Evolutionary conservation across 2,113 vertebrate species (phyloP), one percentile per base, ranked within the genome.

Genomic region (Uria lomvia): DNA sequence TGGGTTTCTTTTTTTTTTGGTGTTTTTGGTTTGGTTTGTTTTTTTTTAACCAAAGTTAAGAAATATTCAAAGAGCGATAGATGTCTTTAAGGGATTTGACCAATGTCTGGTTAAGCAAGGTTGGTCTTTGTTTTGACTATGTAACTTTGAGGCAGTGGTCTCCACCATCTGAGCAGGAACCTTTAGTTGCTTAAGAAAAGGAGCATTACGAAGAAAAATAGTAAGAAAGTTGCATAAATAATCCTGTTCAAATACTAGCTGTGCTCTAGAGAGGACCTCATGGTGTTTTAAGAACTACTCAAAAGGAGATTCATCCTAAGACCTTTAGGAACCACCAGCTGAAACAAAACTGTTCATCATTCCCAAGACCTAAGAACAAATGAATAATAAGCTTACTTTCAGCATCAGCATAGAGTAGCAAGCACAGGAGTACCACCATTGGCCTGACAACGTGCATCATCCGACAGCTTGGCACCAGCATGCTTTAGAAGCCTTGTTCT

Each of bases 401-500:
- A 95, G 99, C 99, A 96, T 98, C 98, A 85, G 98, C 97, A 91
- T 91, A 98, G 97, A 99, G 98, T 63, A 99, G 96, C 96, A 99
- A 98, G 97, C 98, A 98, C 87, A 99, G 98, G 96, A 99, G 96
- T 93, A 99, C 98, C 98, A 98, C 97, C 98, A 97, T 34, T 91
- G 98, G 98, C 98, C 98, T 98, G 98, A 98, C 98, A 97, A 98
- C 42, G 92, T 96, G 98, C 99, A 99, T 99, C 98, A 98, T 99
- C 98, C 94, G 97, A 99, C 98, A 98, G 98, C 98, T 98, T 98
- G 98, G 98, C 98, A 98, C 98, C 98, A 98, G 98, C 98, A 98
- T 98, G 96, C 97, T 98, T 98, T 98, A 97, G 98, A 98, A 98
- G 98, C 98, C 98, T 98, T 94, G 92, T 94, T 98, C 97, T 98